phyloP scores from a whole-genome alignment of 2,113 vertebrate species.

The Melanotaenia duboulayi region DNA sequence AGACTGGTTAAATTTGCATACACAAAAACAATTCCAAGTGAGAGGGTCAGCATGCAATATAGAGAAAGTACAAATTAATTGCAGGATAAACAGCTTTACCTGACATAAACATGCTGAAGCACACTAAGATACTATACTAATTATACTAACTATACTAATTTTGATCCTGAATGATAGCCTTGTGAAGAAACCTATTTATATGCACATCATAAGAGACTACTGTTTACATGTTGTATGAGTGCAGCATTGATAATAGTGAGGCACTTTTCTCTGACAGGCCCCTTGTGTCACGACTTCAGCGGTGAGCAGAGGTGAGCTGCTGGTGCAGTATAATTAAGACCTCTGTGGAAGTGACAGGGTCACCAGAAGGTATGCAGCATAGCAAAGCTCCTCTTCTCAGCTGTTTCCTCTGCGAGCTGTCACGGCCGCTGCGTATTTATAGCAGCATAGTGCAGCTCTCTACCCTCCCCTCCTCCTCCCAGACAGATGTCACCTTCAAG shows the following conservation, averaged over 20 bases:
- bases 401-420: conserved; percentile 82
- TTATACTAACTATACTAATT: too few relatives aligned
- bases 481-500: conserved; percentile 85
- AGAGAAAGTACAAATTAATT: conserved; percentile 33
- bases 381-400: conserved; percentile 80
- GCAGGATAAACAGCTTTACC: conserved; percentile 18
- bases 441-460: conserved; percentile 64
- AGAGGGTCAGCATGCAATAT: conserved; percentile 10
- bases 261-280: conserved; percentile 53
- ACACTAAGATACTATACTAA: neutral
- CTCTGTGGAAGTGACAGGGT: conserved; percentile 82
- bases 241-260: conserved; percentile 33
- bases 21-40: conserved; percentile 9
- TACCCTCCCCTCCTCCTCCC: conserved; percentile 55
- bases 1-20: conserved; percentile 1
- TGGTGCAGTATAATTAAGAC: conserved; percentile 84
- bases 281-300: conserved; percentile 60
- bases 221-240: conserved; percentile 51
- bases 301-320: conserved; percentile 74
- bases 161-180: conserved; percentile 33
- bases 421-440: conserved; percentile 78
- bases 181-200: conserved; percentile 17
- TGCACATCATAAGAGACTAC: conserved; percentile 9
- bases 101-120: conserved; percentile 14
- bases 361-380: conserved; percentile 80